These are phyloP conservation scores for Chascanopsetta lugubris DNA, from an alignment of 2,113 vertebrate genomes.

Conservation along the genomic window DNA sequence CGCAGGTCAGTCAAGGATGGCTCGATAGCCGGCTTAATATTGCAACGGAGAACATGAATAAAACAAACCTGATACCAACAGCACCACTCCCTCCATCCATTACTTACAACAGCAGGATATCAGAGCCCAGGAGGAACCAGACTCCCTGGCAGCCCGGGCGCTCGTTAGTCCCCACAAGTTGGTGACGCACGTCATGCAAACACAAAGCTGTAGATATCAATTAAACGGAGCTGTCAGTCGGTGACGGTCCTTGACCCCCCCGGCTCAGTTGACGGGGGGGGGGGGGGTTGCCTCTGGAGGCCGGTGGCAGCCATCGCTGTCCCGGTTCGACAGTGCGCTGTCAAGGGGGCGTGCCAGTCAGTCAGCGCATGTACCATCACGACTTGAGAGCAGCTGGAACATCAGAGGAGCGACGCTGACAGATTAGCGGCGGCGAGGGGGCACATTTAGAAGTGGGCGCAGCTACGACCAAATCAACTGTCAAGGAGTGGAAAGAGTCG, in stretches of 20 bases:
- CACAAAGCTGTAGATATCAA: constrained; percentile 51
- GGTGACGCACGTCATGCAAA: constrained; percentile 63
- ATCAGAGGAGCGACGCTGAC: constrained; percentile 59
- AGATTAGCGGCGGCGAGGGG: constrained; percentile 42
- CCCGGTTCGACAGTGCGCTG: constrained; percentile 63
- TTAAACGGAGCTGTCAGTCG: constrained; percentile 67
- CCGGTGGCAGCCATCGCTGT: constrained; percentile 9
- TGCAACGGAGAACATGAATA: constrained; percentile 75
- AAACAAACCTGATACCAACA: constrained; percentile 72
- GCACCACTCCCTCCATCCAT: constrained; percentile 59
- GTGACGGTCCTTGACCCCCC: constrained; percentile 74
- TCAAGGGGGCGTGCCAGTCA: constrained; percentile 60
- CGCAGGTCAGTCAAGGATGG: constrained; percentile 71
- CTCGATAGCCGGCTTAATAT: constrained; percentile 74
- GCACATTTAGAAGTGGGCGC: constrained; percentile 47
- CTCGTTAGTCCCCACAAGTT: constrained; percentile 41
- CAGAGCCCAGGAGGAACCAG: constrained; percentile 38
- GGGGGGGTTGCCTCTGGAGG: constrained; percentile 72
- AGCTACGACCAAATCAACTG: constrained; percentile 47
- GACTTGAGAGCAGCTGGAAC: constrained; percentile 65
- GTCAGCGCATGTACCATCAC: constrained; percentile 27
- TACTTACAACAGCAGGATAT: constrained; percentile 59
- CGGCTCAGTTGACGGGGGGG: constrained; percentile 51
- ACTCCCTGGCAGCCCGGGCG: constrained; percentile 31
- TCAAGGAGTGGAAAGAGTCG: constrained; percentile 41